phyloP scores from a whole-genome alignment of 2,113 vertebrate species.

The Coracopsis vasa region DNA sequence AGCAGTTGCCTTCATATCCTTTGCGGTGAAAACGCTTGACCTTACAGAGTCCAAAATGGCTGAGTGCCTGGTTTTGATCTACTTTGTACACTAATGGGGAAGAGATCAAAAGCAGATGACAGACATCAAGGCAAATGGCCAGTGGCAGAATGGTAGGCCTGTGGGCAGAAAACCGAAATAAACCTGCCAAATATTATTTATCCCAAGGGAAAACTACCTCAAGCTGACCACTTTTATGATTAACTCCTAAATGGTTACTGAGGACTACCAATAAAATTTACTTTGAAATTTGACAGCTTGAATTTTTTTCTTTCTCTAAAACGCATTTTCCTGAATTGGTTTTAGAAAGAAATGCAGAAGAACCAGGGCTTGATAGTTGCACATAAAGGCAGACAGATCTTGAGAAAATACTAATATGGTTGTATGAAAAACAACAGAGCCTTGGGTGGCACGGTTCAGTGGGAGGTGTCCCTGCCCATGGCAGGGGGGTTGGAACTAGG shows the following conservation, averaged over 20 bases:
- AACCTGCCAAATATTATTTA: slow-evolving; percentile 2
- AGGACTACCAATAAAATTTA: slow-evolving; percentile 1
- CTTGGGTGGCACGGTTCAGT: too few relatives aligned
- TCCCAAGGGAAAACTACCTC: not conserved
- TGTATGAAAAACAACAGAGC: not conserved
- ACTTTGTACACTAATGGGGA: slow-evolving; percentile 35
- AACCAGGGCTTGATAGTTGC: not conserved
- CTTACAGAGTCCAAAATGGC: slow-evolving; percentile 58
- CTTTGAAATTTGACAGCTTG: not conserved
- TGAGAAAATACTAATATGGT: not conserved
- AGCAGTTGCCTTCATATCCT: slow-evolving; percentile 32
- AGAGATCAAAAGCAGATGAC: slow-evolving; percentile 68
- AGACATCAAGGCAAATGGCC: slow-evolving; percentile 30
- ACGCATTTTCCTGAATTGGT: not conserved
- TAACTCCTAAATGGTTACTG: not conserved
- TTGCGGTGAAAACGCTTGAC: slow-evolving; percentile 15
- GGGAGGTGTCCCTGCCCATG: too few relatives aligned
- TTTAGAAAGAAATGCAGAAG: not conserved
- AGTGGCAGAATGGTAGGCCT: not conserved
- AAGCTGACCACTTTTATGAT: not conserved
- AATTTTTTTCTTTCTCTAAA: not conserved
- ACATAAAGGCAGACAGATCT: not conserved
- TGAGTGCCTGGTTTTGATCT: slow-evolving; percentile 55
- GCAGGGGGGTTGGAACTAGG: too few relatives aligned
- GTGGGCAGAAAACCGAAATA: slow-evolving; percentile 42